These are phyloP conservation scores for Spea bombifrons DNA, from an alignment of 2,113 vertebrate species.

Conservation along the genomic window DNA sequence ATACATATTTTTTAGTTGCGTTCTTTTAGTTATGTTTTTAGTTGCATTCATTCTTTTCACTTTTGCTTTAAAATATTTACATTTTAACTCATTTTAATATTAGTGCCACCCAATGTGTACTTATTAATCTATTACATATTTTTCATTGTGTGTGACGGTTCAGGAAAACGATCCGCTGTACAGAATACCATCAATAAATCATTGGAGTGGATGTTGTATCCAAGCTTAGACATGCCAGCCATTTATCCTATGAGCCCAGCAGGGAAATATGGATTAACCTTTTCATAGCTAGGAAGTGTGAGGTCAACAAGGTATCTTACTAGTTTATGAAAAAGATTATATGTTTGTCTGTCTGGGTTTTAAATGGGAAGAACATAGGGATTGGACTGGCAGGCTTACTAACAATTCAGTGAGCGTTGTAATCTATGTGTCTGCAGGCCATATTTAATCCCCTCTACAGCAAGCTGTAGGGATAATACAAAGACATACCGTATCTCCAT, in stretches of 20 bases:
- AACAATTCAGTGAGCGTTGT: constrained; percentile 26
- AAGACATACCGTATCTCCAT: background rate
- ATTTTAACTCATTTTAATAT: too few relatives aligned
- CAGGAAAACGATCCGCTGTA: background rate
- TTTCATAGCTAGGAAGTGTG: constrained; percentile 22
- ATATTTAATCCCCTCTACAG: constrained; percentile 39
- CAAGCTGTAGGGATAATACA: constrained; percentile 30
- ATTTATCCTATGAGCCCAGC: constrained; percentile 25
- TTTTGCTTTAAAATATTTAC: too few relatives aligned
- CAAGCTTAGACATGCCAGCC: constrained; percentile 8
- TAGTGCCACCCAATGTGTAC: too few relatives aligned
- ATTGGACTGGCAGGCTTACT: background rate
- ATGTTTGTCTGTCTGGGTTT: constrained; percentile 34
- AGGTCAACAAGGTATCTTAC: constrained; percentile 39
- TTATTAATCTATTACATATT: too few relatives aligned
- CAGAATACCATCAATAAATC: background rate
- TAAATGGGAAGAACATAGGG: constrained; percentile 4
- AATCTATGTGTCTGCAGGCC: constrained; percentile 42
- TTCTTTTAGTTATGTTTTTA: too few relatives aligned
- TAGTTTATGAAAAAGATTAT: constrained; percentile 35
- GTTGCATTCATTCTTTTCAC: too few relatives aligned
- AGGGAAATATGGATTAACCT: constrained; percentile 39
- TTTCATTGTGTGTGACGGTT: too few relatives aligned
- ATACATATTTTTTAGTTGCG: too few relatives aligned
- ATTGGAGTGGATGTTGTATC: background rate